Percentiles rank a stretch among this genome's conserved stretches.
Evolutionary conservation across 1,140 invertebrate genomes (phyloP).

Genomic region (Drosophila equinoxialis): DNA sequence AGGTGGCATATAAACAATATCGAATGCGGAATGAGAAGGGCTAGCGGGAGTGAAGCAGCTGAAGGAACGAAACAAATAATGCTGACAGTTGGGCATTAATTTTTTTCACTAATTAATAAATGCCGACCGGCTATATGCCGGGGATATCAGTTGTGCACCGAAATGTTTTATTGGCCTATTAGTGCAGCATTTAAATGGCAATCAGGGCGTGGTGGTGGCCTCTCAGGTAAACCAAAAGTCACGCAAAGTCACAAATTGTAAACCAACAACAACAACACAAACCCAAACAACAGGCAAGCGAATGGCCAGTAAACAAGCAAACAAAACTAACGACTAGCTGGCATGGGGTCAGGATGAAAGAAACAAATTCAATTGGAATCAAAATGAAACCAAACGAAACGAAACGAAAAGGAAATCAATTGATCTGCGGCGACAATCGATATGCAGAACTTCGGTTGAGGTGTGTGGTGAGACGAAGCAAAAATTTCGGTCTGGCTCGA

Average conservation of each 20-base stretch:
- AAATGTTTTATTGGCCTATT: conserved; percentile 82
- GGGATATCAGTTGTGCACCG: conserved; percentile 56
- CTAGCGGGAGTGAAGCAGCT: background rate
- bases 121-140: conserved; percentile 33
- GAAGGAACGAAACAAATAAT: conserved; percentile 52
- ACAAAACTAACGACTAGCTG: conserved; percentile 45
- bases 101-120: conserved; percentile 81
- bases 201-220: conserved; percentile 64
- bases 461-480: conserved; percentile 23
- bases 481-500: conserved; percentile 22
- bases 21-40: conserved; percentile 1
- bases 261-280: conserved; percentile 23
- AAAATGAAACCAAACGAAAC: background rate
- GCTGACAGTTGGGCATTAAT: conserved; percentile 76
- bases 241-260: conserved; percentile 71
- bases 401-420: conserved; percentile 79
- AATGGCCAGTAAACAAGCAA: conserved; percentile 29
- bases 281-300: conserved; percentile 8
- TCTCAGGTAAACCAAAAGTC: conserved; percentile 71
- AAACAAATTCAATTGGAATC: background rate
- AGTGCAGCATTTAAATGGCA: conserved; percentile 80
- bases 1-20: background rate
- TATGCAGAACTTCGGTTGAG: conserved; percentile 34
- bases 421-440: conserved; percentile 72
- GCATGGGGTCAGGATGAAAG: conserved; percentile 9